Conservation (phyloP, 2,797 vertebrate genomes). For the Acrossocheilus wenchowensis region DNA sequence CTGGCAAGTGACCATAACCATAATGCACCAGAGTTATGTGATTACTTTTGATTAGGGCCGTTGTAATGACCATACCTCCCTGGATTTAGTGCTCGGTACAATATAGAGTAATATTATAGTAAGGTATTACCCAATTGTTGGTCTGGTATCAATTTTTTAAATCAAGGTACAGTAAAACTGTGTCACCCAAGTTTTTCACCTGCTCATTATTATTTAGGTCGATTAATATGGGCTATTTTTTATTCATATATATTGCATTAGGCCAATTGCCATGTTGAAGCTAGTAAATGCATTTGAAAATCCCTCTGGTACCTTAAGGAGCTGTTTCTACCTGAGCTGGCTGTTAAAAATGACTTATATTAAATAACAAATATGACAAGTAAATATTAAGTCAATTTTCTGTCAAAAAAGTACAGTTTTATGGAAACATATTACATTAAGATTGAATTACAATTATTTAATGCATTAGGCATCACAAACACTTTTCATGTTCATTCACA, state of each 20-base stretch:
- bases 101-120: background rate
- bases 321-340: background rate
- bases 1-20: slow-evolving; percentile 80
- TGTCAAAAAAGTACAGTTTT: background rate
- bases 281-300: background rate
- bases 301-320: background rate
- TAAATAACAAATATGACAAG: background rate
- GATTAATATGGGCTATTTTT: background rate
- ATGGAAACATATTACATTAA: background rate
- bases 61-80: background rate
- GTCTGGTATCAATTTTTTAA: slow-evolving; percentile 4
- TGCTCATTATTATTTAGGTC: background rate
- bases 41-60: background rate
- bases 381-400: background rate
- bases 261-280: background rate
- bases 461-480: background rate
- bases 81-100: background rate
- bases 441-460: background rate
- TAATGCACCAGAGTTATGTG: background rate
- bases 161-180: background rate
- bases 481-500: background rate
- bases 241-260: background rate
- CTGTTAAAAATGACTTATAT: background rate
- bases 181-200: background rate
- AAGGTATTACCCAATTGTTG: background rate